A percentile compares a stretch with the other conserved stretches of the same genome.
phyloP scores from a whole-genome alignment of 2,888 invertebrate species.

The Tinea pellionella region DNA sequence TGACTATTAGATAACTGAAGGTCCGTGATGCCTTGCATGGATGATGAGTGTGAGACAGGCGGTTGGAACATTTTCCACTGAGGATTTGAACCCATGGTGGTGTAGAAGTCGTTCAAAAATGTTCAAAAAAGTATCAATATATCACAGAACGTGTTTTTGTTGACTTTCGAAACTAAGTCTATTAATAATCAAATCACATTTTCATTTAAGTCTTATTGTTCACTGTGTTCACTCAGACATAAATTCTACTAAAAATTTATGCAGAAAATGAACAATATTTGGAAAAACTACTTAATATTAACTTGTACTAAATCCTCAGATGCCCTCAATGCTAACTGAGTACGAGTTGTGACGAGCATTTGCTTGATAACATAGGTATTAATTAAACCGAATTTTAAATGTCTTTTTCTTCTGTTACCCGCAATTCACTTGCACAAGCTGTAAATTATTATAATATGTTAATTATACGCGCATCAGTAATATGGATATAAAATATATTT shows the following conservation, averaged over 20 bases:
- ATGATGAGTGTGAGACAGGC: conserved; percentile 86
- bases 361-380: conserved; percentile 33
- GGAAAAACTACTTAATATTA: conserved; percentile 62
- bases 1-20: conserved; percentile 72
- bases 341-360: conserved; percentile 71
- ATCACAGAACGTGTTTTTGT: conserved; percentile 60
- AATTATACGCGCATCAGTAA: background rate
- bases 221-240: conserved; percentile 37
- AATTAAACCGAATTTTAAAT: conserved; percentile 32
- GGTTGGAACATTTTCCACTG: conserved; percentile 93
- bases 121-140: conserved; percentile 43
- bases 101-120: conserved; percentile 1
- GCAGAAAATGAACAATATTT: conserved; percentile 49
- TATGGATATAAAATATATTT: background rate
- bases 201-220: conserved; percentile 42
- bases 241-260: conserved; percentile 33
- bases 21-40: conserved; percentile 85
- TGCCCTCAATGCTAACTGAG: conserved; percentile 92
- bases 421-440: conserved; percentile 12
- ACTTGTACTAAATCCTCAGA: conserved; percentile 77
- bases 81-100: conserved; percentile 82
- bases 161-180: conserved; percentile 38
- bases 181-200: conserved; percentile 57
- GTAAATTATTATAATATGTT: background rate
- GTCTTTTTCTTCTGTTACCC: background rate